phyloP scores from a whole-genome alignment of 1,140 invertebrate genomes.

The Drosophila bipectinata region DNA sequence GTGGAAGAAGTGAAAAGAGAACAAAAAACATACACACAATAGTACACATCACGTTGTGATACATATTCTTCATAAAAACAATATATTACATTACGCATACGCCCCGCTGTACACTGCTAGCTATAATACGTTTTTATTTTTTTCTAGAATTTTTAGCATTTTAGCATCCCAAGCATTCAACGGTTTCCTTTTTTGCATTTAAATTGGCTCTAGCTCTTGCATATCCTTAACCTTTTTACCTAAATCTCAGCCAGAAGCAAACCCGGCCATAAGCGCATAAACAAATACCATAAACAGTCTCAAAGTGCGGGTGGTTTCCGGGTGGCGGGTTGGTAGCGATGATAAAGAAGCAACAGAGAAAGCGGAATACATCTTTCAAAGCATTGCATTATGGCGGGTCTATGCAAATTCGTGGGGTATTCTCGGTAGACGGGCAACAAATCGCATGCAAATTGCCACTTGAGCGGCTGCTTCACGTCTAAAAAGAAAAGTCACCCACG shows the following conservation, averaged over 20 bases:
- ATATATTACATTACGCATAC: conserved; percentile 61
- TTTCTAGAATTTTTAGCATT: background rate
- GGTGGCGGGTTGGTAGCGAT: too few relatives aligned
- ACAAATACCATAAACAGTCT: conserved; percentile 56
- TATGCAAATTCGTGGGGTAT: conserved; percentile 63
- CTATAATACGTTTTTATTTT: background rate
- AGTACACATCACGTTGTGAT: conserved; percentile 40
- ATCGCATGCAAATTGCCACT: conserved; percentile 81
- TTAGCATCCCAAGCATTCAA: background rate
- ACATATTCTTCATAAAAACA: conserved; percentile 14
- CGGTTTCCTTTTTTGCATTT: conserved; percentile 61
- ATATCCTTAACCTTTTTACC: conserved; percentile 81
- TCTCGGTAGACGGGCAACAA: conserved; percentile 63
- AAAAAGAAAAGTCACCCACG: conserved; percentile 23
- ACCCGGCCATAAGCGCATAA: conserved; percentile 60
- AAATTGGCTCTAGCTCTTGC: conserved; percentile 61
- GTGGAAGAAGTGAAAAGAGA: conserved; percentile 68
- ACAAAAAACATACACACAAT: conserved; percentile 61
- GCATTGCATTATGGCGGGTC: conserved; percentile 70
- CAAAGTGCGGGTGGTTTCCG: conserved; percentile 5
- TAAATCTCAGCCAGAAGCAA: conserved; percentile 62
- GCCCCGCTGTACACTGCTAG: conserved; percentile 41
- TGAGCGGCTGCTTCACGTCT: conserved; percentile 50
- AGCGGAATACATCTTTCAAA: conserved; percentile 32
- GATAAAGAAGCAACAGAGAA: background rate